These are phyloP conservation scores for Ageneiosus marmoratus DNA, from an alignment of 2,113 vertebrate species.

Conservation along the genomic window DNA sequence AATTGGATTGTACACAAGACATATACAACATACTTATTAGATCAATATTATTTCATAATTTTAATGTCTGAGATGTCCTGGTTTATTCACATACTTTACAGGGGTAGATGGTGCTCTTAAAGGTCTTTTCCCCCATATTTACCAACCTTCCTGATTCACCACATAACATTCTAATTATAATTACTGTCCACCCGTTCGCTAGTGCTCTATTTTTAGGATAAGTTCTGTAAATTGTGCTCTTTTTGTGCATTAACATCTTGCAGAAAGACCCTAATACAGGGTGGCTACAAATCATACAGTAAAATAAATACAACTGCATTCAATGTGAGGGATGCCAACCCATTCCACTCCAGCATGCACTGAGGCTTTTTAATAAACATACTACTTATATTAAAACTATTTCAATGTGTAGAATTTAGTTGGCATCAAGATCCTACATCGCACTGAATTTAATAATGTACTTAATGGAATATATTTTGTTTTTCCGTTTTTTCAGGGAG, in stretches of 20 bases:
- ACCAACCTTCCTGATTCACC: not conserved
- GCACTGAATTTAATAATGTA: slow-evolving; percentile 54
- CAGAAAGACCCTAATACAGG: not conserved
- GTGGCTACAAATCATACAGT: not conserved
- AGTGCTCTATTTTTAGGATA: not conserved
- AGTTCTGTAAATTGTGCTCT: not conserved
- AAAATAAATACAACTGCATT: not conserved
- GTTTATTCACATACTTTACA: not conserved
- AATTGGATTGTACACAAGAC: not conserved
- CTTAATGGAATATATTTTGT: slow-evolving; percentile 53
- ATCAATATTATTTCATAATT: not conserved
- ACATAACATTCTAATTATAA: not conserved
- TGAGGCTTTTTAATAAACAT: not conserved
- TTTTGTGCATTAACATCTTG: not conserved
- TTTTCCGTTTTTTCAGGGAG: slow-evolving; percentile 48
- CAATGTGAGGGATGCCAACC: not conserved
- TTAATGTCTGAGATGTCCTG: not conserved
- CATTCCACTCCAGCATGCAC: not conserved
- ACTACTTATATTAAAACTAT: slow-evolving; percentile 36
- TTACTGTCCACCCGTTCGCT: not conserved
- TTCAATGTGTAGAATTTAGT: slow-evolving; percentile 33
- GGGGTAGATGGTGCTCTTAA: not conserved
- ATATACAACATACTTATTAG: not conserved
- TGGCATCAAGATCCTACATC: slow-evolving; percentile 37
- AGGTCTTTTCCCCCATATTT: not conserved